phyloP scores from a whole-genome alignment of 2,113 vertebrate species.

The Nothoprocta perdicaria region DNA sequence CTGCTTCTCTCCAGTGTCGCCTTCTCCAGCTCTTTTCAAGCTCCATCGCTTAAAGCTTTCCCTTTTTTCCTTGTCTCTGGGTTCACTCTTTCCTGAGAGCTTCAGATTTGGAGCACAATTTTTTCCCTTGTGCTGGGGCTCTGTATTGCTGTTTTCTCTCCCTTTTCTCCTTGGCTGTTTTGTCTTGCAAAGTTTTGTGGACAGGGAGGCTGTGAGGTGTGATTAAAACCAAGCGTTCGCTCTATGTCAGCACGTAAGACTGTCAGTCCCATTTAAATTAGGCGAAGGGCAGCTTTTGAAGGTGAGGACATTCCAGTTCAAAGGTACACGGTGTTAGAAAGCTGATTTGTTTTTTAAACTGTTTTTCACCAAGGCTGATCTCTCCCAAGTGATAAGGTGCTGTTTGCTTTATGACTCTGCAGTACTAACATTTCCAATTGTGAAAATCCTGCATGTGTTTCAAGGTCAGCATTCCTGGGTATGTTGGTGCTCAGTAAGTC shows the following conservation, averaged over 20 bases:
- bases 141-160: neutral
- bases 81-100: slow-evolving; percentile 1
- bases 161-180: neutral
- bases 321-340: neutral
- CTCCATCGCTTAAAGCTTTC: neutral
- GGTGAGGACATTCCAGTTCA: slow-evolving; percentile 13
- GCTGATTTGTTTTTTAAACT: neutral
- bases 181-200: slow-evolving; percentile 31
- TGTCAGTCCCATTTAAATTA: neutral
- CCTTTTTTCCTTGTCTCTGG: neutral
- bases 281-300: neutral
- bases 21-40: slow-evolving; percentile 16
- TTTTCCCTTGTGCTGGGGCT: neutral
- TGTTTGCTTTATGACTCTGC: neutral
- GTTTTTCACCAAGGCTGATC: neutral
- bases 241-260: neutral
- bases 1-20: neutral
- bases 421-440: neutral
- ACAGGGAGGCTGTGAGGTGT: slow-evolving; percentile 24
- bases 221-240: slow-evolving; percentile 25
- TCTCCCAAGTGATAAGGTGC: neutral
- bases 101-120: neutral
- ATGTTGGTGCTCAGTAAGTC: neutral
- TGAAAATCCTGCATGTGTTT: neutral
- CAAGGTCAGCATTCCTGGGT: neutral